Percentiles rank a stretch among this genome's conserved stretches.
Evolutionary conservation across 64 coral and sea anemone genomes (phyloP).

Genomic region (Actinia equina): DNA sequence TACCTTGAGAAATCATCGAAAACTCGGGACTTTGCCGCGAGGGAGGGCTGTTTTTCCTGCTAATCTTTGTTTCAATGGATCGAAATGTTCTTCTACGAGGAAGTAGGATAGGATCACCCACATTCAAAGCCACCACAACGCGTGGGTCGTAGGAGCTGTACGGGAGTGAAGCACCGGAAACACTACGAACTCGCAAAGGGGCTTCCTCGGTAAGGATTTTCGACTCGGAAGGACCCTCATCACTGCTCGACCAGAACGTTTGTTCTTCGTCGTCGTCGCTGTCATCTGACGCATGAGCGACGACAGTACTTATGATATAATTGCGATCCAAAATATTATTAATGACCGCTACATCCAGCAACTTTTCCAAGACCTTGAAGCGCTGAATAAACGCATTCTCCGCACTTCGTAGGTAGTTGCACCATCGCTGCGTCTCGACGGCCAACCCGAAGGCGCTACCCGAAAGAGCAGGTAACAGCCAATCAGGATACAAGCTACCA

Average conservation of each 20-base stretch:
- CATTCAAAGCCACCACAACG: conserved; percentile 56
- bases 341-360: not conserved
- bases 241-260: not conserved
- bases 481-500: conserved; percentile 60
- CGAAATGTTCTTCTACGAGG: not conserved
- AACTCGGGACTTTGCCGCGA: not conserved
- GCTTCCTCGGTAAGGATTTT: conserved; percentile 40
- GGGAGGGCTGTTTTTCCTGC: not conserved
- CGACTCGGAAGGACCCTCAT: not conserved
- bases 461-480: conserved; percentile 69
- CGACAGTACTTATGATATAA: not conserved
- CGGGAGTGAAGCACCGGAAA: conserved; percentile 76
- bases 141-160: conserved; percentile 86
- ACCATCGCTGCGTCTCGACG: conserved; percentile 32
- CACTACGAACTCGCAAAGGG: conserved; percentile 41
- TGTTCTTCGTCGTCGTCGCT: not conserved
- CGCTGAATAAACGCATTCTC: conserved; percentile 31
- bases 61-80: not conserved
- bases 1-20: not conserved
- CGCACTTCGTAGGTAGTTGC: conserved; percentile 52
- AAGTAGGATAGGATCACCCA: conserved; percentile 48
- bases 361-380: conserved; percentile 5
- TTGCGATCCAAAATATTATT: not conserved
- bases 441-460: conserved; percentile 37
- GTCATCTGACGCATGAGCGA: not conserved